These are phyloP conservation scores for Hipparchia semele DNA, from an alignment of 2,888 invertebrate genomes.

Conservation along the genomic window DNA sequence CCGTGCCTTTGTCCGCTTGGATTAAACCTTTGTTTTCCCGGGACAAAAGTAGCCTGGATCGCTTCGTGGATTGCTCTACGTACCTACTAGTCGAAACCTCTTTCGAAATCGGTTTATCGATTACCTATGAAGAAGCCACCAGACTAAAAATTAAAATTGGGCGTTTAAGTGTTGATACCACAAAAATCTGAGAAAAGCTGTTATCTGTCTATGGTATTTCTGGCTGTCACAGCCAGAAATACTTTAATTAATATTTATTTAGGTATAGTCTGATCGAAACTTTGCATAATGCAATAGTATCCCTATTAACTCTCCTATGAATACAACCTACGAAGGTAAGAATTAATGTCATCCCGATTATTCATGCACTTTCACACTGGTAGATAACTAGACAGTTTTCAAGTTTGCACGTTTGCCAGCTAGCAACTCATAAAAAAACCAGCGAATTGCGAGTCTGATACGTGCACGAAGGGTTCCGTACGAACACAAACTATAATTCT, in stretches of 20 bases:
- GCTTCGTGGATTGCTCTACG: background rate
- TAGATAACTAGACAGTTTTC: slow-evolving; percentile 10
- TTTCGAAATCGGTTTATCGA: background rate
- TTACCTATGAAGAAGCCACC: background rate
- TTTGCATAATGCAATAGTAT: background rate
- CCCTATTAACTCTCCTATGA: slow-evolving; percentile 3
- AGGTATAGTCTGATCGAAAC: background rate
- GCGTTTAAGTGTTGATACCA: background rate
- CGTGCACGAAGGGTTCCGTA: too few relatives aligned
- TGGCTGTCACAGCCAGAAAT: too few relatives aligned
- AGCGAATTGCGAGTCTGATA: too few relatives aligned
- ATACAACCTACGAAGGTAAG: slow-evolving; percentile 24
- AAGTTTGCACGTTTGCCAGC: slow-evolving; percentile 15
- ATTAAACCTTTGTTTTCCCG: background rate
- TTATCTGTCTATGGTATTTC: too few relatives aligned
- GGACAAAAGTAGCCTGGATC: background rate
- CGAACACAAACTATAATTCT: too few relatives aligned
- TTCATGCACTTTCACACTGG: slow-evolving; percentile 60
- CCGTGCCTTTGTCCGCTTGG: background rate
- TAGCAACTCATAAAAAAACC: background rate
- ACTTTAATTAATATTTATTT: background rate
- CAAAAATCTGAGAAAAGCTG: too few relatives aligned
- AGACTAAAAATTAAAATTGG: background rate
- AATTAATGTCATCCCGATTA: slow-evolving; percentile 62
- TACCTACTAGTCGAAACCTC: too few relatives aligned